Percentiles rank a stretch among this genome's conserved stretches.
phyloP scores from a whole-genome alignment of 2,113 vertebrate species.

The Mus musculus region DNA sequence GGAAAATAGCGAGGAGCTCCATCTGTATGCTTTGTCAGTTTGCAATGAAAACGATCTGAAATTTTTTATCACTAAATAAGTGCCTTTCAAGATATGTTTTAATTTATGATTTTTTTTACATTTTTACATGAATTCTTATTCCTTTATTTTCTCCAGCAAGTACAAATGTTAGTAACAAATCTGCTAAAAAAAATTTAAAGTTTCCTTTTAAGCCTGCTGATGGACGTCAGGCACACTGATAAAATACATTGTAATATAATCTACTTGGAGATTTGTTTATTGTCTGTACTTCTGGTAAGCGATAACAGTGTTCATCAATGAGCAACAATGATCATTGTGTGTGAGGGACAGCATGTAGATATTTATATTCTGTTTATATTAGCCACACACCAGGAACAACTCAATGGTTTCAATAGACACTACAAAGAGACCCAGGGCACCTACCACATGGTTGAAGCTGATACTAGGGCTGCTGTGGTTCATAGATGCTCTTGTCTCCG shows the following conservation, averaged over 20 bases:
- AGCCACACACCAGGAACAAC: neutral
- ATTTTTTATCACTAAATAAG: neutral
- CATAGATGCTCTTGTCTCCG: neutral
- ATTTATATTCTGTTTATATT: neutral
- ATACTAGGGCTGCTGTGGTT: neutral
- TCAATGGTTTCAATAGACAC: neutral
- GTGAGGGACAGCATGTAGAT: neutral
- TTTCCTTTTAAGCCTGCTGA: neutral
- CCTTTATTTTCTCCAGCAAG: neutral
- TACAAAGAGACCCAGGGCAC: neutral
- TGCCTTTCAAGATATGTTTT: neutral
- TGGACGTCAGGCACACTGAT: neutral
- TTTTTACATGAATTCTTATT: neutral
- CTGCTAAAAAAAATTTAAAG: neutral
- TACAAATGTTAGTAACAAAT: neutral
- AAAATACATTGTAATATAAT: neutral
- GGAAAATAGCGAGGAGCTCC: neutral
- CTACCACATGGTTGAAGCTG: neutral
- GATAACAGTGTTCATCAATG: neutral
- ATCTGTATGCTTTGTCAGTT: constrained; percentile 26
- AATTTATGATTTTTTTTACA: neutral
- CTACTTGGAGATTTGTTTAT: constrained; percentile 3
- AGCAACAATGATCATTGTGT: neutral
- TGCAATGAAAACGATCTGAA: neutral
- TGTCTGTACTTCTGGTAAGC: constrained; percentile 5